Conservation (phyloP, 2,888 invertebrate genomes). For the Polydrusus cervinus region DNA sequence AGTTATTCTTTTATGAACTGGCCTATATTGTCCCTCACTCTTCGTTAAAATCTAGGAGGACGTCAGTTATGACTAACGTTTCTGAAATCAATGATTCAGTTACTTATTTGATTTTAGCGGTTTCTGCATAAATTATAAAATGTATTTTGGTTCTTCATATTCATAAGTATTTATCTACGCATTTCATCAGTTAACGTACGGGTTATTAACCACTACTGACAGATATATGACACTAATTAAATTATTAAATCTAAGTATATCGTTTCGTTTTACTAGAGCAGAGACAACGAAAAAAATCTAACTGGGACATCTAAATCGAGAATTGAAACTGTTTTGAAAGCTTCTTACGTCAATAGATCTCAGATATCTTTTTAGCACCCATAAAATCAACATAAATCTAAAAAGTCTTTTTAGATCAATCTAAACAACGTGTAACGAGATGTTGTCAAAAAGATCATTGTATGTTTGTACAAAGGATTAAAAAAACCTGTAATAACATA, state of each 20-base stretch:
- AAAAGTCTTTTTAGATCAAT: constrained; percentile 17
- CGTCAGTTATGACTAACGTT: too few species aligned
- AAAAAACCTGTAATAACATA: too few species aligned
- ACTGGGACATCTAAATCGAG: constrained; percentile 40
- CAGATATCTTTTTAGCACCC: constrained; percentile 27
- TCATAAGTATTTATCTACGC: too few species aligned
- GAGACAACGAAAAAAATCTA: constrained; percentile 39
- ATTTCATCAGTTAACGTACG: too few species aligned
- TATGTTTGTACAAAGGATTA: not conserved
- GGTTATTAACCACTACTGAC: not conserved
- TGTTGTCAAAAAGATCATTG: not conserved
- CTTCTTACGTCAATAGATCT: constrained; percentile 34
- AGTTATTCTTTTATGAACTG: too few species aligned
- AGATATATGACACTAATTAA: not conserved
- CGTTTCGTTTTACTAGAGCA: constrained; percentile 17
- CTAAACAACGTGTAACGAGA: not conserved
- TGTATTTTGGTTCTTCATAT: too few species aligned
- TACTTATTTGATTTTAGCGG: too few species aligned
- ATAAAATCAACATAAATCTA: constrained; percentile 32
- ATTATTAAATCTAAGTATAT: not conserved
- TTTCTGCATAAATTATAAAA: too few species aligned
- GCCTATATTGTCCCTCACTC: too few species aligned
- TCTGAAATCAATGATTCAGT: too few species aligned
- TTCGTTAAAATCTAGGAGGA: too few species aligned
- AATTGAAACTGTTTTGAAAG: constrained; percentile 33